A percentile compares a stretch with the other conserved stretches of the same genome.
phyloP scores from a whole-genome alignment of 1,140 invertebrate genomes.

The Piezodorus guildinii region DNA sequence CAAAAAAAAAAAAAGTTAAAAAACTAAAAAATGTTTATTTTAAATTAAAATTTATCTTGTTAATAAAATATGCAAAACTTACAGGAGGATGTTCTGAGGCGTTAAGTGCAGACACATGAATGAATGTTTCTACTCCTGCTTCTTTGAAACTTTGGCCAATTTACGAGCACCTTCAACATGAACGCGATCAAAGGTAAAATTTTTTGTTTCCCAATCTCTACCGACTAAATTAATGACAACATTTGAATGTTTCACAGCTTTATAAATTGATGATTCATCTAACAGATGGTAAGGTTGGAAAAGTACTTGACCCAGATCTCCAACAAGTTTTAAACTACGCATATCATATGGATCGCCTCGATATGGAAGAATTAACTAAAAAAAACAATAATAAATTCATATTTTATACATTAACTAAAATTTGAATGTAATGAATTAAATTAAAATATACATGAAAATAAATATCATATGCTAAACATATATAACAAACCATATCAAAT shows the following conservation, averaged over 20 bases:
- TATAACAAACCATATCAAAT: too few relatives aligned
- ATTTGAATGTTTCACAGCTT: slow-evolving; percentile 88
- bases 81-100: slow-evolving; percentile 45
- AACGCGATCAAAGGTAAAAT: slow-evolving; percentile 72
- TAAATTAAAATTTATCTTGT: too few relatives aligned
- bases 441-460: too few relatives aligned
- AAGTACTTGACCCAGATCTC: slow-evolving; percentile 92
- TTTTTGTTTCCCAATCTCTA: slow-evolving; percentile 81
- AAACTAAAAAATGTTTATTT: too few relatives aligned
- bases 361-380: slow-evolving; percentile 84
- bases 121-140: slow-evolving; percentile 67
- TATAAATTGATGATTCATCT: slow-evolving; percentile 80
- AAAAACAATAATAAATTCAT: not conserved
- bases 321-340: slow-evolving; percentile 63
- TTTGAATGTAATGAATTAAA: not conserved
- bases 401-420: not conserved
- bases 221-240: slow-evolving; percentile 95
- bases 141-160: slow-evolving; percentile 65
- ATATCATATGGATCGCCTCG: slow-evolving; percentile 73
- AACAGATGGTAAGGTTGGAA: slow-evolving; percentile 74
- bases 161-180: slow-evolving; percentile 59
- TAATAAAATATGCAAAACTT: too few relatives aligned
- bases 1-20: too few relatives aligned
- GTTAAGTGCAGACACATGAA: slow-evolving; percentile 75
- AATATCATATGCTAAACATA: too few relatives aligned